Percentiles rank a stretch among this genome's conserved stretches.
These are phyloP conservation scores for Ptilodon capucinus DNA, from an alignment of 2,888 invertebrate genomes.

Conservation along the genomic window DNA sequence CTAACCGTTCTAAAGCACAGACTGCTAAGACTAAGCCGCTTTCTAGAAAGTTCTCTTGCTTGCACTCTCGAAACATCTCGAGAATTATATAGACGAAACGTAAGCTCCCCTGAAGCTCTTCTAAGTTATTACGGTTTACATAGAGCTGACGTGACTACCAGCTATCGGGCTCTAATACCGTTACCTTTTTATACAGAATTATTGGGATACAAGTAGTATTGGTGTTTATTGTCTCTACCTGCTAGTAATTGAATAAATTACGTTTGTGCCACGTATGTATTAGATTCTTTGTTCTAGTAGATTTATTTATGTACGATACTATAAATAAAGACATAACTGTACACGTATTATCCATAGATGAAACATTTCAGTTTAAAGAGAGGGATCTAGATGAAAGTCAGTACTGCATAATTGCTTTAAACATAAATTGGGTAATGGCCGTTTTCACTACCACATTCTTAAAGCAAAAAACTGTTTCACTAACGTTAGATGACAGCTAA, in stretches of 20 bases:
- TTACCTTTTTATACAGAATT: constrained; percentile 1
- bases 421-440: too few species aligned
- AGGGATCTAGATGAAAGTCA: too few species aligned
- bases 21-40: not conserved
- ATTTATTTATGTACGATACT: too few species aligned
- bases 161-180: constrained; percentile 23
- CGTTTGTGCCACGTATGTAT: not conserved
- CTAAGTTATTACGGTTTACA: constrained; percentile 18
- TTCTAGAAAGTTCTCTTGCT: constrained; percentile 24
- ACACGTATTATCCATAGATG: too few species aligned
- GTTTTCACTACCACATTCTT: too few species aligned
- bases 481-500: too few species aligned
- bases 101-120: constrained; percentile 11
- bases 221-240: not conserved
- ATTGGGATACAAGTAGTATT: not conserved
- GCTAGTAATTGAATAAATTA: not conserved
- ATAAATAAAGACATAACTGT: too few species aligned
- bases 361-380: too few species aligned
- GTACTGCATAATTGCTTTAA: too few species aligned
- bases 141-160: constrained; percentile 22
- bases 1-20: too few species aligned
- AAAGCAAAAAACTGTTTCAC: too few species aligned
- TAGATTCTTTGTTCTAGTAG: not conserved
- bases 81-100: constrained; percentile 8
- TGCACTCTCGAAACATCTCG: constrained; percentile 17